phyloP scores from a whole-genome alignment of 1,140 invertebrate species.

The Caenorhabditis remanei region DNA sequence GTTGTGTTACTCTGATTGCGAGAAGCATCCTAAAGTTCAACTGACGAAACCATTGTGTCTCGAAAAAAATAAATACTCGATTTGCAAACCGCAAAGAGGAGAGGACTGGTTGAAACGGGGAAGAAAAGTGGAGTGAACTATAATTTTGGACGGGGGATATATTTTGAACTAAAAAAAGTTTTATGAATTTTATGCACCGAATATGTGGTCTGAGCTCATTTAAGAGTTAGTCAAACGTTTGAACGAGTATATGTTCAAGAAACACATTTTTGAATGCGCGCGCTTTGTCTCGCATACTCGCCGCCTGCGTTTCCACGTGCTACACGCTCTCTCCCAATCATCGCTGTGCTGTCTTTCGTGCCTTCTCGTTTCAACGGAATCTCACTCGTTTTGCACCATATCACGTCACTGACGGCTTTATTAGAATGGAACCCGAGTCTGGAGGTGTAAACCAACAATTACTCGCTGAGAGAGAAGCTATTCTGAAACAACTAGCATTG shows the following conservation, averaged over 20 bases:
- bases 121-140: conserved; percentile 27
- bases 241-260: too few species aligned
- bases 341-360: too few species aligned
- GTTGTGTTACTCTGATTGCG: neutral
- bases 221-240: too few species aligned
- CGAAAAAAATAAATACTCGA: conserved; percentile 3
- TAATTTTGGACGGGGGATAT: neutral
- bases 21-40: neutral
- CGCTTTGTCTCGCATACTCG: neutral
- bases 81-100: conserved; percentile 21
- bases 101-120: conserved; percentile 32
- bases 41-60: conserved; percentile 6
- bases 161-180: neutral
- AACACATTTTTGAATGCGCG: neutral
- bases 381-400: too few species aligned
- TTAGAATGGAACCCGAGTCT: neutral
- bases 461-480: conserved; percentile 12
- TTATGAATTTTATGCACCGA: neutral
- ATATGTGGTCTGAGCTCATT: too few species aligned
- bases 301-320: neutral
- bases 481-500: neutral
- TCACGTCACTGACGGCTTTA: too few species aligned
- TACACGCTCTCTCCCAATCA: neutral
- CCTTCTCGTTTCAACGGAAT: too few species aligned
- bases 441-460: neutral